These are phyloP conservation scores for Azemiops feae DNA, from an alignment of 2,113 vertebrate genomes.

Conservation along the genomic window DNA sequence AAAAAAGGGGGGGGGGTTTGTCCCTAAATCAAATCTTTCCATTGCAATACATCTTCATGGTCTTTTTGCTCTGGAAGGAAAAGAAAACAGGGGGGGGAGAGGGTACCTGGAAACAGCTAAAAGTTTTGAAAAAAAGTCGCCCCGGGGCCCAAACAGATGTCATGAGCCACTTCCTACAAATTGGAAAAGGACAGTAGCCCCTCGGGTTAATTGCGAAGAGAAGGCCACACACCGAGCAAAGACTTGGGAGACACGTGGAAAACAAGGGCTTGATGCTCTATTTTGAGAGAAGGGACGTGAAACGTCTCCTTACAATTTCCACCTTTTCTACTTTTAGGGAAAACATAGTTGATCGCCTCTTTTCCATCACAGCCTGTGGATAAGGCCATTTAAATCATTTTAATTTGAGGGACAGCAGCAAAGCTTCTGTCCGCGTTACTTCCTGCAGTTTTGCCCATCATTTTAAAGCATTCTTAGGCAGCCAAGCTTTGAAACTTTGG, in stretches of 20 bases:
- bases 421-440: background rate
- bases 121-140: slow-evolving; percentile 60
- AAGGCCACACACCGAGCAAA: slow-evolving; percentile 68
- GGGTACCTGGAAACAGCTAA: slow-evolving; percentile 34
- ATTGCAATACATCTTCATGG: slow-evolving; percentile 45
- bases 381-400: too few species aligned
- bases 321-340: slow-evolving; percentile 26
- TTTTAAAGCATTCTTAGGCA: background rate
- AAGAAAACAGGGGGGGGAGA: background rate
- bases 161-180: slow-evolving; percentile 72
- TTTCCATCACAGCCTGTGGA: background rate
- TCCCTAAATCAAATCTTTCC: slow-evolving; percentile 10
- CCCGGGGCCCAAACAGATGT: slow-evolving; percentile 64
- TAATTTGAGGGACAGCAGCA: background rate
- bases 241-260: slow-evolving; percentile 45
- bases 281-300: slow-evolving; percentile 64
- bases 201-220: slow-evolving; percentile 67
- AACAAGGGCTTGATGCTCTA: slow-evolving; percentile 60
- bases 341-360: slow-evolving; percentile 23
- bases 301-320: slow-evolving; percentile 54
- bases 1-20: background rate
- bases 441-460: background rate
- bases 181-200: slow-evolving; percentile 72
- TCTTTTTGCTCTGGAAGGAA: slow-evolving; percentile 37
- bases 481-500: background rate